Base-by-base conservation (phyloP, 1,140 invertebrate genomes). In the Gryllus bimaculatus region DNA sequence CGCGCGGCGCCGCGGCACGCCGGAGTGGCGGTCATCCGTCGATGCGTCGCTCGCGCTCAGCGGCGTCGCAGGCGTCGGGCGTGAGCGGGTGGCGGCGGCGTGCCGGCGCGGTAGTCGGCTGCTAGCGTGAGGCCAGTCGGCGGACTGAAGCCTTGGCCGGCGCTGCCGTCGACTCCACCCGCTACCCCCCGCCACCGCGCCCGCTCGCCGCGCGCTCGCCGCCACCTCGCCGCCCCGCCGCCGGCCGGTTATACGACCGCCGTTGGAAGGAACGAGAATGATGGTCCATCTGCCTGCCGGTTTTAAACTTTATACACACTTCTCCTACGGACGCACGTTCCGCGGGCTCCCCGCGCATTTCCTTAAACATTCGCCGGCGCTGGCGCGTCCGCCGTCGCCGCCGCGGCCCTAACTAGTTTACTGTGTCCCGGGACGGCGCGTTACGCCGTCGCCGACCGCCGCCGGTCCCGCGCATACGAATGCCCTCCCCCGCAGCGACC, bases 251-350 rank as follows among this genome's bases (percentile, higher is more conserved):
- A 66, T 66, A 66, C 54, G 54, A 66, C 54, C 54, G 54, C 54
- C 54, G 54, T 66, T 66, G 54, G 54, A 66, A 66, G 54, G 54
- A 66, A 66, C 54, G 54, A 66, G 54, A 66, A 66, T 66, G 54
- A 66, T 66, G 54, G 54, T 66, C 54, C 54, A 66, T 66, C 54
- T 66, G 54, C 54, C 54, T 66, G 54, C 54, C 54, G 54, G 54
- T 66, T 66, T 66, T 66, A 66, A 66, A 66, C 54, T 66, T 66
- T 66, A 66, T 66, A 66, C 54, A 66, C 54, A 66, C 54, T 66
- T 66, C 54, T 66, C 54, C 54, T 66, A 66, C 54, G 54, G 54
- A 66, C 54, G 54, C 54, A 66, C 54, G 54, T 66, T 66, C 54
- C 54, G 54, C 54, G 54, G 18, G 54, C 54, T 66, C 54, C 54